Evolutionary conservation across 1,140 invertebrate species (phyloP), one percentile per base, ranked within the genome.

Genomic region (Bacillus rossius): DNA sequence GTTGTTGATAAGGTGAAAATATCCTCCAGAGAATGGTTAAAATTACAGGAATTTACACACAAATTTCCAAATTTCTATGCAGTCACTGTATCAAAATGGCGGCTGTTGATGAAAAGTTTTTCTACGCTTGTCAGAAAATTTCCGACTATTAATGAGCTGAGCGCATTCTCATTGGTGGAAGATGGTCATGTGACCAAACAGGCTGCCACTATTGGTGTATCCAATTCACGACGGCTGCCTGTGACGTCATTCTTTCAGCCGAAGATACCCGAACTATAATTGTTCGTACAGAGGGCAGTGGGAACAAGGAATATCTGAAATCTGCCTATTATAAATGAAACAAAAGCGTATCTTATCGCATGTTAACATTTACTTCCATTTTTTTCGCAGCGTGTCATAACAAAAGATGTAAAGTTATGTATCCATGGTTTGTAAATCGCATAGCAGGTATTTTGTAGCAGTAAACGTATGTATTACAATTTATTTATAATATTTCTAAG

Each of bases 41-140:
- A 77, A 75, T 74, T 79, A 75, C 75, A 73, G 74, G 78, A 79
- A 78, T 78, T 79, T 79, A 75, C 74, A 76, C 75, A 79, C 80
- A 79, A 82, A 81, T 77, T 79, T 78, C 77, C 77, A 77, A 82
- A 84, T 80, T 83, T 82, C 79, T 78, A 80, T 83, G 79, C 77
- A 81, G 80, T 84, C 81, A 81, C 80, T 80, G 79, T 81, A 81
- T 81, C 86, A 90, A 90, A 84, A 91, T 91, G 88, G 88, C 88
- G 86, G 87, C 87, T 89, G 86, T 89, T 89, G 87, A 88, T 87
- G 86, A 88, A 83, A 86, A 88, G 83, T 89, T 89, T 88, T 88
- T 87, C 84, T 89, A 88, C 86, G 87, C 86, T 89, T 88, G 88
- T 89, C 87, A 89, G 84, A 86, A 87, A 81, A 85, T 85, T 82